These are phyloP conservation scores for Machimus atricapillus DNA, from an alignment of 2,888 invertebrate species.

Conservation along the genomic window DNA sequence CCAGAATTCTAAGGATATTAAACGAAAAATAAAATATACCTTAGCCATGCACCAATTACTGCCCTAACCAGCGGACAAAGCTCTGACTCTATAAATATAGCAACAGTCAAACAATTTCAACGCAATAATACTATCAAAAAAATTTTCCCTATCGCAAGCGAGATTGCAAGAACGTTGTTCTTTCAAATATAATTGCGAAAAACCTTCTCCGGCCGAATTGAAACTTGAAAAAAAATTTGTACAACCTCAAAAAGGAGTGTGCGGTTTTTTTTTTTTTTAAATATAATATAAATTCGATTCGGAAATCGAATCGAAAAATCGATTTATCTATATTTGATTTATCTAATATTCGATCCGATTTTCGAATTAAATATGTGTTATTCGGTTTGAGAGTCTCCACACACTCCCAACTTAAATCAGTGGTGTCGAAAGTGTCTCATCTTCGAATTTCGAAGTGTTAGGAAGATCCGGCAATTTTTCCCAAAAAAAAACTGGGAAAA, in stretches of 20 bases:
- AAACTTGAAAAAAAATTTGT: neutral
- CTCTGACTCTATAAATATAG: neutral
- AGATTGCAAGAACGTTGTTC: constrained; percentile 8
- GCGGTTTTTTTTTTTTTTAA: too few relatives aligned
- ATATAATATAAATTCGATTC: neutral
- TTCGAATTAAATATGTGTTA: neutral
- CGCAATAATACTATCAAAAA: constrained; percentile 6
- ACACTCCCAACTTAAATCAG: neutral
- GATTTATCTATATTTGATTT: neutral
- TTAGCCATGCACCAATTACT: neutral
- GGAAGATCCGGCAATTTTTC: neutral
- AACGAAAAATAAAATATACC: neutral
- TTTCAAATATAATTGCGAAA: neutral
- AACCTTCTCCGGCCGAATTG: neutral
- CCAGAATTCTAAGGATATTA: neutral
- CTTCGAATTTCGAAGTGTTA: neutral
- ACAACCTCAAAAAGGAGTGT: neutral
- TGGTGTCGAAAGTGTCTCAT: neutral
- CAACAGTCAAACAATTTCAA: neutral
- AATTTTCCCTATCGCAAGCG: neutral
- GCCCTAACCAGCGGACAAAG: neutral
- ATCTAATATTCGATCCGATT: neutral
- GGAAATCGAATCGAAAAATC: neutral
- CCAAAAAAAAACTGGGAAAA: neutral
- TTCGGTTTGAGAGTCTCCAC: neutral